Conservation (phyloP, 2,113 vertebrate species). For the Sialia sialis region DNA sequence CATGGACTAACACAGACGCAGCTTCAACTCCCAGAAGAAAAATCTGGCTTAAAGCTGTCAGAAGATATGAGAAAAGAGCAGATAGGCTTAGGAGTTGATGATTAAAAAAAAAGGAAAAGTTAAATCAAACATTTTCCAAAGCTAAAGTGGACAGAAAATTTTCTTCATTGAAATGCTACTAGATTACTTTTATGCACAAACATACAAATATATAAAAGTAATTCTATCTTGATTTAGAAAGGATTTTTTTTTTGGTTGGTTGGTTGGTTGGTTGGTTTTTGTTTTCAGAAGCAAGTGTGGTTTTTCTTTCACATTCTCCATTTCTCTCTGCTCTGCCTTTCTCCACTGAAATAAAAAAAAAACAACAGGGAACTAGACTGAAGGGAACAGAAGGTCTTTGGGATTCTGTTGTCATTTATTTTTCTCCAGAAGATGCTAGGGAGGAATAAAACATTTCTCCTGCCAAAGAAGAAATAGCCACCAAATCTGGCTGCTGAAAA, state of each 20-base stretch:
- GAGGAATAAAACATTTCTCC: background rate
- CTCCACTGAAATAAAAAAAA: background rate
- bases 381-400: background rate
- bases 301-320: background rate
- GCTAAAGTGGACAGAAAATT: background rate
- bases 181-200: background rate
- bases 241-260: background rate
- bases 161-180: background rate
- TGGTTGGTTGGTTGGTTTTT: background rate
- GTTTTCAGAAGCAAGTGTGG: background rate
- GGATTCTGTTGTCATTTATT: background rate
- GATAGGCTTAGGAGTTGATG: background rate
- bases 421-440: background rate
- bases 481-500: background rate
- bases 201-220: background rate
- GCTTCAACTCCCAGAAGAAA: background rate
- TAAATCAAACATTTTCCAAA: background rate
- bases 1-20: background rate
- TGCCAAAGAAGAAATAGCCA: background rate
- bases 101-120: background rate
- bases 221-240: background rate
- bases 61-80: background rate
- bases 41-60: background rate
- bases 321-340: background rate
- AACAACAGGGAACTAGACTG: background rate